Conservation (phyloP, 2,888 invertebrate species). For the Gasteruption jaculator region DNA sequence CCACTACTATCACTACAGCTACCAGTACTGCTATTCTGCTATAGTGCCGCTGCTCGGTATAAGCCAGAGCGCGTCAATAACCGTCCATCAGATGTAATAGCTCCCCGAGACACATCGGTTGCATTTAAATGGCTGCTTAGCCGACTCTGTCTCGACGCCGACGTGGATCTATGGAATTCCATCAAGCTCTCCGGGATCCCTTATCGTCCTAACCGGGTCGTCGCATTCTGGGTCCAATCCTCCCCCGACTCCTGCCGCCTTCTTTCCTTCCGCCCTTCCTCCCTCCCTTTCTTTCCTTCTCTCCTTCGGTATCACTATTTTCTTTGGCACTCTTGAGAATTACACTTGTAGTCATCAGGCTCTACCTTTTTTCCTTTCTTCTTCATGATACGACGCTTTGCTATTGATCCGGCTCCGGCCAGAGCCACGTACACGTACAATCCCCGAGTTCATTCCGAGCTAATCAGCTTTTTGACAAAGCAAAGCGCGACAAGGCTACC, state of each 20-base stretch:
- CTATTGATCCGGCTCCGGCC: too few relatives aligned
- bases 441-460: too few relatives aligned
- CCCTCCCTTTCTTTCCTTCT: conserved; percentile 5
- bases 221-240: conserved; percentile 37
- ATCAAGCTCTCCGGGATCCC: conserved; percentile 51
- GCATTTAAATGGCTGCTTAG: conserved; percentile 53
- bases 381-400: too few relatives aligned
- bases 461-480: too few relatives aligned
- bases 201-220: conserved; percentile 49
- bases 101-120: conserved; percentile 53
- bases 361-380: conserved; percentile 3
- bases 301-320: conserved; percentile 4
- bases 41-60: conserved; percentile 45
- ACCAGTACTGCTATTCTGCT: conserved; percentile 26
- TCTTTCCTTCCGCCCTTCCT: conserved; percentile 9
- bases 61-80: conserved; percentile 52
- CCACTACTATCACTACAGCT: too few relatives aligned
- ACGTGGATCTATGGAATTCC: conserved; percentile 53
- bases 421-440: too few relatives aligned
- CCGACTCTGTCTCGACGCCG: conserved; percentile 52
- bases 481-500: too few relatives aligned
- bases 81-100: conserved; percentile 53
- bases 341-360: background rate
- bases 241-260: conserved; percentile 20
- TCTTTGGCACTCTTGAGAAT: background rate